Evolutionary conservation across 1,140 invertebrate species (phyloP), one percentile per base, ranked within the genome.

Genomic region (Anoplolepis gracilipes): DNA sequence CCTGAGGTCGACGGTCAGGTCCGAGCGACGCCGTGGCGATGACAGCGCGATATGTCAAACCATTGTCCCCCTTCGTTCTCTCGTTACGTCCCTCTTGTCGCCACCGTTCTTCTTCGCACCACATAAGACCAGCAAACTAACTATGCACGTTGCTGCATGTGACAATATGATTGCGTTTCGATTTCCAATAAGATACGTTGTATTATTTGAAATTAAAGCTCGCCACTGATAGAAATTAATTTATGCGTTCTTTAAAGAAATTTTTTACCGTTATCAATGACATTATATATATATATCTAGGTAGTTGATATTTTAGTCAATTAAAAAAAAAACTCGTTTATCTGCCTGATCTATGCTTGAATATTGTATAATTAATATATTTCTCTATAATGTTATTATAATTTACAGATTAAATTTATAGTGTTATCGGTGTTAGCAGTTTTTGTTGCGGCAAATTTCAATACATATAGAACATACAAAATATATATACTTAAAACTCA

Each of bases 1-100:
- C 59, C 57, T 36, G 79, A 30, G 88, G 55, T 73, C 62, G 89
- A 87, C 62, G 89, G 89, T 85, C 85, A 90, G 72, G 82, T 64
- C 46, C 79, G 81, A 78, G 88, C 84, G 49, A 84, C 81, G 73
- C 61, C 81, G 86, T 92, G 91, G 85, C 87, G 89, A 92, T 92
- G 92, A 92, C 92, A 92, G 91, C 90, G 85, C 87, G 91, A 92
- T 92, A 92, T 90, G 92, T 92, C 92, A 92, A 90, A 91, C 88
- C 89, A 92, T 92, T 92, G 92, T 92, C 90, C 88, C 69, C 79
- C 42, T 85, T 84, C 61, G 64, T 78, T 86, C 85, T 85, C 85
- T 79, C 85, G 69, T 75, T 73, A 62, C 49, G 64, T 73, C 78
- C 57, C 79, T 88, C 79, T 84, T 77, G 53, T 73, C 88, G 77